A percentile compares a stretch with the other conserved stretches of the same genome.
Conservation (phyloP, 64 coral and sea anemone genomes). For the Catalaphyllia jardinei region DNA sequence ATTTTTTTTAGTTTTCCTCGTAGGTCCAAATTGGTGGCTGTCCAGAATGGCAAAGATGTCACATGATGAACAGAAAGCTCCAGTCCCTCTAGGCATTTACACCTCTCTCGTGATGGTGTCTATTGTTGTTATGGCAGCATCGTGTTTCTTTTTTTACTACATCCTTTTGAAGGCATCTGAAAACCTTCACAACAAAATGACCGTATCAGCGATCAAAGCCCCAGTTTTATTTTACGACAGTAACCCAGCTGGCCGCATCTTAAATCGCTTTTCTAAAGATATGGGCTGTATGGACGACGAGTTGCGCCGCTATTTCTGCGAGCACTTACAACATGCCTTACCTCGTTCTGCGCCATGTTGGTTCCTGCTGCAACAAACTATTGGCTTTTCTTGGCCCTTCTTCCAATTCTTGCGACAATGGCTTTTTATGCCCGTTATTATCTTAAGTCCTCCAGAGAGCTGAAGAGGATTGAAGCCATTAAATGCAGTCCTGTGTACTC, state of each 20-base stretch:
- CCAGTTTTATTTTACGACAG: slow-evolving; percentile 58
- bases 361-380: slow-evolving; percentile 59
- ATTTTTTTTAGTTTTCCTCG: slow-evolving; percentile 20
- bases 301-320: slow-evolving; percentile 37
- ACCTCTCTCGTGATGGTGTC: slow-evolving; percentile 17
- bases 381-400: slow-evolving; percentile 56
- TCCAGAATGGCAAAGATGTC: slow-evolving; percentile 24
- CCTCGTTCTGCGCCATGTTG: slow-evolving; percentile 24
- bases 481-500: slow-evolving; percentile 76
- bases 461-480: slow-evolving; percentile 70
- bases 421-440: slow-evolving; percentile 52
- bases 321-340: slow-evolving; percentile 23
- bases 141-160: slow-evolving; percentile 49
- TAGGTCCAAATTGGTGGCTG: slow-evolving; percentile 70
- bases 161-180: slow-evolving; percentile 7
- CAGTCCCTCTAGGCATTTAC: slow-evolving; percentile 7
- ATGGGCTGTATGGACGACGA: slow-evolving; percentile 64
- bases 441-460: slow-evolving; percentile 59
- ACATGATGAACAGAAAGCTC: neutral
- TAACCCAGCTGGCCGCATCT: slow-evolving; percentile 45
- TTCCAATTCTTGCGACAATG: slow-evolving; percentile 30
- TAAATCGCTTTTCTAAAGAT: slow-evolving; percentile 73
- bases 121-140: slow-evolving; percentile 30
- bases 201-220: slow-evolving; percentile 12
- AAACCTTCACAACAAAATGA: slow-evolving; percentile 54